Evolutionary conservation across 1,140 invertebrate species (phyloP), one percentile per base, ranked within the genome.

Genomic region (Heliconius eleuchia): DNA sequence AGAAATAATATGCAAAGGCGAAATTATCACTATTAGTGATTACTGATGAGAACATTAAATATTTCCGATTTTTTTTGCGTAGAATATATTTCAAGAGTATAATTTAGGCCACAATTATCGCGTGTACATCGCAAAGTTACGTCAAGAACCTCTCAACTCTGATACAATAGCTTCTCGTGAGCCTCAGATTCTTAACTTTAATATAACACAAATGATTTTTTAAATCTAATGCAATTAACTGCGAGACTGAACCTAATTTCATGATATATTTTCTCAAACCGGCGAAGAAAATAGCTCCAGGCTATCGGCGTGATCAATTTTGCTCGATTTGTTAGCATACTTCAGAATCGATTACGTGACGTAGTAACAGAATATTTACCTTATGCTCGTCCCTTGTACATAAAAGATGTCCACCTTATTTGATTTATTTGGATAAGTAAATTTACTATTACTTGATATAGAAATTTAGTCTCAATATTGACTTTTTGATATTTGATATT

Each of bases 291-390:
- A 83, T 79, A 85, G 71, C 80, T 80, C 52, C 52, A 66, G 77
- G 79, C 78, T 80, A 80, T 80, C 78, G 76, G 71, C 80, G 77
- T 85, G 82, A 85, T 85, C 84, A 82, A 85, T 85, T 85, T 79
- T 74, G 74, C 80, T 78, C 80, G 76, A 80, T 83, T 83, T 83
- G 78, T 85, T 85, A 74, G 84, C 81, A 78, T 80, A 83, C 84
- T 85, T 83, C 76, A 82, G 78, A 85, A 82, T 85, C 80, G 82
- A 85, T 85, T 85, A 85, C 83, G 83, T 84, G 83, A 73, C 73
- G 39, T 81, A 73, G 75, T 79, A 71, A 81, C 60, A 27, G 37
- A n/a, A 18, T 71, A 57, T 81, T 78, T 81, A 34, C 73, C 37
- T 71, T 75, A 42, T 71, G 52, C 71, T 72, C 34, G 30, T 72